Evolutionary conservation across 2,888 invertebrate species (phyloP), one percentile per base, ranked within the genome.

Genomic region (Andrena marginata): DNA sequence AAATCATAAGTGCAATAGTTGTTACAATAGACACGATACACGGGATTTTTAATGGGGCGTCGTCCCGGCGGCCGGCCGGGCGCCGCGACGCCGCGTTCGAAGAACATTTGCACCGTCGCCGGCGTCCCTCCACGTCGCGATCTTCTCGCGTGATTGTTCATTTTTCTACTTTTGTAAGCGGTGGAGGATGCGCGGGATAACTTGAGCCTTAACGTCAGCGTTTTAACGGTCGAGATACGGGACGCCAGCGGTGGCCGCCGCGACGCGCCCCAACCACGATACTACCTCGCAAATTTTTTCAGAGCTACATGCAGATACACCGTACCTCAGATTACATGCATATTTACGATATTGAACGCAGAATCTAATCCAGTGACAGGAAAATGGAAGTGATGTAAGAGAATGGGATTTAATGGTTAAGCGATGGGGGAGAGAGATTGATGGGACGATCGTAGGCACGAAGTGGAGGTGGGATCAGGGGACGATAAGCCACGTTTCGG

Each of bases 1-100:
- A 93, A 92, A 92, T 93, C 94, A 94, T 90, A 93, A 93, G 94
- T 94, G 94, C 94, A 94, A 94, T 94, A 94, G 94, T 92, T 93
- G 90, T 92, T 91, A 93, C 93, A 93, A 94, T 93, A 93, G 93
- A 93, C 88, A 69, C 65, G 92, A 93, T 86, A 69, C 74, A 88
- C 78, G 65, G 83, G 82, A 87, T 74, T 81, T 72, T 79, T 71
- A 62, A 51, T 67, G 60, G 77, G 77, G 74, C 70, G 76, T 63
- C 64, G 74, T 35, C 84, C 79, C 26, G 85, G 48, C 80, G 81
- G 73, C 71, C 31, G 5, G 51, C 16, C 20, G 20, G 31, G 48
- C 63, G 67, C 75, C 75, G 29, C 51, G 31, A 31, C 31, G 20
- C 23, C 23, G 23, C 56, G 10, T n/a, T 13, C 56, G 16, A 26